Evolutionary conservation across 2,113 vertebrate species (phyloP), one percentile per base, ranked within the genome.

Genomic region (Osmerus eperlanus): DNA sequence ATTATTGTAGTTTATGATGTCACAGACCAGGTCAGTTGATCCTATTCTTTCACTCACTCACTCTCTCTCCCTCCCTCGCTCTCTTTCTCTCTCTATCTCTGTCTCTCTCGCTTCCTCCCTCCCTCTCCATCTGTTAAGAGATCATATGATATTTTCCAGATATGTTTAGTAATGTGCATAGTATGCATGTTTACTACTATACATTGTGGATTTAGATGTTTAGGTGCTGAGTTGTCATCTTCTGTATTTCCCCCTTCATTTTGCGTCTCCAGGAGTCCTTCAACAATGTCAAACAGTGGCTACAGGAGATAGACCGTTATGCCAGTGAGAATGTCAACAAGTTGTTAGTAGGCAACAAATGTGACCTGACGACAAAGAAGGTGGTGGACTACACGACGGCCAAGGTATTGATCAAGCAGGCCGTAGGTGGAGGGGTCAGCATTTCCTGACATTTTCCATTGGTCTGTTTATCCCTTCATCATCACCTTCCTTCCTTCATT

Each of bases 311-410:
- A 83, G 97, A 97, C 82, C 97, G 97, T 74, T 99, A 98, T 58
- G 96, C 97, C 92, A 98, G 97, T 83, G 96, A 99, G 91, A 99
- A 99, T 3, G 96, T 99, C 90, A 99, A 97, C 93, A 99, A 98
- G 90, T 94, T 98, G 90, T 94, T 98, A 85, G 96, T 98, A 86
- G 97, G 97, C 74, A 98, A 98, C 94, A 98, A 98, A 81, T 96
- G 95, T 83, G 97, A 98, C 88, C 92, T 98, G 83, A 98, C 95
- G 72, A 97, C 96, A 67, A 98, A 97, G 93, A 98, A 98, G 86
- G 94, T 97, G 78, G 97, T 98, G 92, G 96, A 98, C 72, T 98
- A 98, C 91, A 97, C 96, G 86, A 95, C 95, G 71, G 97, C 95
- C 54, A 98, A 98, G 96, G 97, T 97, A 84, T 63, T 70, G 3